Conservation (phyloP, 2,888 invertebrate species). For the Drosophila neotestacea region DNA sequence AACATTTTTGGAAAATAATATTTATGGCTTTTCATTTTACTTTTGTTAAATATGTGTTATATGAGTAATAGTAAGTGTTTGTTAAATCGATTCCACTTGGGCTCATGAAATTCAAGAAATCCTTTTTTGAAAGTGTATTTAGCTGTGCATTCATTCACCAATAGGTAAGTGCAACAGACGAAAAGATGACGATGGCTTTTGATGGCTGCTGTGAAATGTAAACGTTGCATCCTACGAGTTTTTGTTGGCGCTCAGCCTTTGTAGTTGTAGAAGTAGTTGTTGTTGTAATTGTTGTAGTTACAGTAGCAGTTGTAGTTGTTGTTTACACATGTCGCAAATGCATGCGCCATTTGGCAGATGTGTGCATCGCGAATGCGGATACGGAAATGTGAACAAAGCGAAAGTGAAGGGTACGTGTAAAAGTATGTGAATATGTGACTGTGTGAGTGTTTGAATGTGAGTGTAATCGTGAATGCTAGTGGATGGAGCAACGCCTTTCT, state of each 20-base stretch:
- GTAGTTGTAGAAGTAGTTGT: conserved; percentile 8
- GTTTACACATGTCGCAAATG: conserved; percentile 68
- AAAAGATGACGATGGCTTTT: conserved; percentile 34
- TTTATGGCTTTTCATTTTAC: no score
- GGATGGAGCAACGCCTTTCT: conserved; percentile 7
- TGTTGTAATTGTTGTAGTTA: conserved; percentile 11
- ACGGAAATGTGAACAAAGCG: conserved; percentile 62
- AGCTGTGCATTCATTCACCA: conserved; percentile 9
- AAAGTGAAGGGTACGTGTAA: conserved; percentile 50
- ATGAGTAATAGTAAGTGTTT: no score
- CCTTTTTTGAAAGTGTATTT: background rate
- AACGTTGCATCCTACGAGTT: conserved; percentile 46
- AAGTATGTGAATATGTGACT: conserved; percentile 6
- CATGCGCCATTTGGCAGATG: conserved; percentile 64
- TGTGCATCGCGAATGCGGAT: conserved; percentile 48
- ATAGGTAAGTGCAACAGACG: background rate
- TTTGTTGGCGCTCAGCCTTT: conserved; percentile 3
- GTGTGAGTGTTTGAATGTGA: background rate
- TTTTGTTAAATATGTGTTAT: no score
- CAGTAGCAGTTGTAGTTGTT: conserved; percentile 36
- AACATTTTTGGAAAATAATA: no score
- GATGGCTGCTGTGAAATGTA: conserved; percentile 58
- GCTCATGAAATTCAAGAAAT: background rate
- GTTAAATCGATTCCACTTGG: no score
- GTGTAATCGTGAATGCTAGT: background rate